Evolutionary conservation across 1,140 invertebrate species (phyloP), one percentile per base, ranked within the genome.

Genomic region (Nasonia vitripennis): DNA sequence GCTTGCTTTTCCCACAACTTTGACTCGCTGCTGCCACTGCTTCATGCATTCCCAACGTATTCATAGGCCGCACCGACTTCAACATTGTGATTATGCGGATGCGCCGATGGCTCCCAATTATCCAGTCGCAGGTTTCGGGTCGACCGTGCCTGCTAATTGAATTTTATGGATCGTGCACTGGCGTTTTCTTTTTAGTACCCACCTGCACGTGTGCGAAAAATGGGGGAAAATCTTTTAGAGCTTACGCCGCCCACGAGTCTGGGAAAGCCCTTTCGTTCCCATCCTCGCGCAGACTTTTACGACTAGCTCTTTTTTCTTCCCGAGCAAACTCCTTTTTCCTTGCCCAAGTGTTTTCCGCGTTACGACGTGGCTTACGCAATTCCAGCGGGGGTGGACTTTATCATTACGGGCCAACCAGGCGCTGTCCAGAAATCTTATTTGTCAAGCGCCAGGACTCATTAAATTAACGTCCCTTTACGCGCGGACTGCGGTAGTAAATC

Each of bases 201-300:
- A 67, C 9, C 62, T 7, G n/a, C 62, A n/a, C 62, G 62, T 67
- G 62, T 45, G 41, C 41, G 41, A 11, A 7, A 67, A 67, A 67
- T 67, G 62, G 62, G 55, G 62, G 11, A 67, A 67, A 67, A 67
- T 67, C 62, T 34, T 55, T 34, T 81, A 71, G 70, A 71, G 70
- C 70, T 71, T 71, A 71, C 62, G 62, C 62, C 2, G 12, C 12
- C 3, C 12, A 12, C 14, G 55, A 12, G 20, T 27, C 27, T 4
- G 62, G 62, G 4, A 20, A n/a, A 67, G 4, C 55, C 20, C 4
- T 62, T n/a, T n/a, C 12, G 14, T 62, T 17, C 55, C 55, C 20
- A 17, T 3, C 12, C 20, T 62, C 55, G 20, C 20, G 27, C 27
- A 20, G 62, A 20, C 17, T 67, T 67, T n/a, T 67, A 67, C 62